Evolutionary conservation across 2,113 vertebrate genomes (phyloP).

Genomic region (Carollia perspicillata): DNA sequence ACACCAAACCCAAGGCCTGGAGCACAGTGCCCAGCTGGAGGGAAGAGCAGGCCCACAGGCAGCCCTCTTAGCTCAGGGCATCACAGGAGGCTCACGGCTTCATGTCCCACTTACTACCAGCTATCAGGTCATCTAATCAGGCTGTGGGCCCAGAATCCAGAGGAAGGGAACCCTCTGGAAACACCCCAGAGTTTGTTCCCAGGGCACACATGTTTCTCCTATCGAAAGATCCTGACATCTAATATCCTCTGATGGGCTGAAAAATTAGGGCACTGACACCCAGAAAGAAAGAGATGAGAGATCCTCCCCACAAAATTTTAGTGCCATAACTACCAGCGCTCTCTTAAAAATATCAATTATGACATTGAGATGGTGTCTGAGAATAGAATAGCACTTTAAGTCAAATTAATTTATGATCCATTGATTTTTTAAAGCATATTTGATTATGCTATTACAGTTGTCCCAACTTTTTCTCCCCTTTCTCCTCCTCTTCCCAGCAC

Average conservation of each 20-base stretch:
- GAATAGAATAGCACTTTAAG: neutral
- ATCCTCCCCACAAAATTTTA: rapidly evolving
- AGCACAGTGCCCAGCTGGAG: no score
- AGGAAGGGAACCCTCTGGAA: neutral
- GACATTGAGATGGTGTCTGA: neutral
- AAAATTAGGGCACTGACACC: neutral
- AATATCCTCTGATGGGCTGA: neutral
- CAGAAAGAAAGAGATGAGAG: neutral
- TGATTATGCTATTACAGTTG: no score
- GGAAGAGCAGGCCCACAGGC: no score
- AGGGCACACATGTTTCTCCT: neutral
- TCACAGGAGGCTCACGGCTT: rapidly evolving
- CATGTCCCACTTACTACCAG: rapidly evolving
- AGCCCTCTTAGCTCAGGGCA: neutral
- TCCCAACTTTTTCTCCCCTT: no score
- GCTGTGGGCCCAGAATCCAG: neutral
- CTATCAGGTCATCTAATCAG: neutral
- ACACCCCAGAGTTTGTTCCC: neutral
- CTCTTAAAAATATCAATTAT: rapidly evolving
- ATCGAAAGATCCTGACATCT: neutral
- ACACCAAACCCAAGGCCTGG: no score
- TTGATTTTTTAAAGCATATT: no score
- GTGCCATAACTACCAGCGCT: neutral
- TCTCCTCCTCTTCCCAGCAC: no score
- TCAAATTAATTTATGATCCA: rapidly evolving